Conservation (phyloP, 2,888 invertebrate species). For the Platycheirus rosarum region DNA sequence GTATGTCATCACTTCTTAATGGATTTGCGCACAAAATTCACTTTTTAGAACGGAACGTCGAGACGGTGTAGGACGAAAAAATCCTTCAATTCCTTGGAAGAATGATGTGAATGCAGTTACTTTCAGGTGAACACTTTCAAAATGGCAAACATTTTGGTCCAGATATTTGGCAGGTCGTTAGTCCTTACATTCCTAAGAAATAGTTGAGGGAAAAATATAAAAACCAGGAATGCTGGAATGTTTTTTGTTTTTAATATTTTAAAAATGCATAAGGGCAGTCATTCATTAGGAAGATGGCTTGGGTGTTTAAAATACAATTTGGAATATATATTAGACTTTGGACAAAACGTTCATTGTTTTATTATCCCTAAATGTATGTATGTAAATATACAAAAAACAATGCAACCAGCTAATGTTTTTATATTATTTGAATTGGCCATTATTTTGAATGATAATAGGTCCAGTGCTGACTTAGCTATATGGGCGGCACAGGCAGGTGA, state of each 20-base stretch:
- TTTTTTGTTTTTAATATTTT: too few species aligned
- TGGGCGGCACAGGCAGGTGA: too few species aligned
- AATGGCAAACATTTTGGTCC: constrained; percentile 59
- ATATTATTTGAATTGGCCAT: too few species aligned
- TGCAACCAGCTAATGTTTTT: too few species aligned
- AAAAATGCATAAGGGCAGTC: neutral
- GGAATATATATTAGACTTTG: too few species aligned
- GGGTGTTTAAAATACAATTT: too few species aligned
- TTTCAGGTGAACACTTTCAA: constrained; percentile 62
- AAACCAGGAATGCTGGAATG: neutral
- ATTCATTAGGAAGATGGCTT: too few species aligned
- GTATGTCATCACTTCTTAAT: constrained; percentile 59
- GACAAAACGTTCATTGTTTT: too few species aligned
- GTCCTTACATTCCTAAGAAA: constrained; percentile 4
- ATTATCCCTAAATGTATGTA: too few species aligned
- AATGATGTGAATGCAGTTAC: constrained; percentile 38
- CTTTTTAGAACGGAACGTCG: constrained; percentile 22
- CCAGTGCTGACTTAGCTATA: too few species aligned
- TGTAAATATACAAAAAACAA: too few species aligned
- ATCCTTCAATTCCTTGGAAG: neutral
- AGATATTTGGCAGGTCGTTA: constrained; percentile 22
- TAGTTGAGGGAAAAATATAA: neutral
- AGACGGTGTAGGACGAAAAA: neutral
- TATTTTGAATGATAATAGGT: too few species aligned
- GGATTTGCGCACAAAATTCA: constrained; percentile 13